Evolutionary conservation across 2,113 vertebrate genomes (phyloP).

Genomic region (pig (Sus scrofa)): T2T-Sscrofa CM000824.6:227706501-227707000

Average conservation of each 20-base stretch:
- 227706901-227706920: rapidly evolving
- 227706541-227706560: neutral
- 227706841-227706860: neutral
- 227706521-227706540: neutral
- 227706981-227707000: neutral
- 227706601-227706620: neutral
- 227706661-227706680: rapidly evolving
- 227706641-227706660: neutral
- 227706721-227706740: neutral
- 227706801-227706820: neutral
- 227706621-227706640: no score
- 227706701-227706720: neutral
- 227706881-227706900: neutral
- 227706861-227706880: neutral
- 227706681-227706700: rapidly evolving
- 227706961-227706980: rapidly evolving
- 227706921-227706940: rapidly evolving
- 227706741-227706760: neutral
- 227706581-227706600: neutral
- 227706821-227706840: neutral
- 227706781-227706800: neutral
- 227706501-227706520: neutral
- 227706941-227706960: neutral
- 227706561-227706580: neutral
- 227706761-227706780: neutral